A percentile compares a stretch with the other conserved stretches of the same genome.
Evolutionary conservation across 2,113 vertebrate species (phyloP).

Genomic region (Oceanites oceanicus): DNA sequence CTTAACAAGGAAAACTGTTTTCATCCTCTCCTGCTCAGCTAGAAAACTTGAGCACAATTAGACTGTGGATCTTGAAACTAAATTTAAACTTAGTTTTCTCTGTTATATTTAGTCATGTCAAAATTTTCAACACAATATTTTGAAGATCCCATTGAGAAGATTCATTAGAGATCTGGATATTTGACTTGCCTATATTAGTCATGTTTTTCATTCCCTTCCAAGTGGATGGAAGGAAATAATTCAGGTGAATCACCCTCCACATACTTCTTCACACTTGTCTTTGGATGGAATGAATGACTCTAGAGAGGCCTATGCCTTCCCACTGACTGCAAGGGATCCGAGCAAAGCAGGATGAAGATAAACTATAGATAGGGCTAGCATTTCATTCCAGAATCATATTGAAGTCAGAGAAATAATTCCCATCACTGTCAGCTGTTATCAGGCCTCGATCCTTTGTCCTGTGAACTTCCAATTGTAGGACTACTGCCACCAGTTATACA

Average conservation of each 20-base stretch:
- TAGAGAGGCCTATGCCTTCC: background rate
- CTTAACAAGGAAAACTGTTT: background rate
- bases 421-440: background rate
- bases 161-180: background rate
- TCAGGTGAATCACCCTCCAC: conserved; percentile 12
- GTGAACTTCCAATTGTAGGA: background rate
- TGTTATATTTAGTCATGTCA: background rate
- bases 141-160: background rate
- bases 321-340: accelerated
- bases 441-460: background rate
- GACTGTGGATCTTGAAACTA: background rate
- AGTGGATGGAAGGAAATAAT: background rate
- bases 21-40: background rate
- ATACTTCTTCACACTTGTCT: background rate
- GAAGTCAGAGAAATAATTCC: background rate
- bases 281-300: background rate
- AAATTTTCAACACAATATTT: background rate
- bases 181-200: background rate
- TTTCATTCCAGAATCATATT: background rate
- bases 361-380: background rate
- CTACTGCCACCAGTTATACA: background rate
- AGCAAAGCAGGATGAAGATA: background rate
- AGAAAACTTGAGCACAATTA: background rate
- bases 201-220: background rate
- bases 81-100: background rate